Base-by-base conservation (phyloP, 2,888 invertebrate genomes). In the Ichneumoninae sp. region DNA sequence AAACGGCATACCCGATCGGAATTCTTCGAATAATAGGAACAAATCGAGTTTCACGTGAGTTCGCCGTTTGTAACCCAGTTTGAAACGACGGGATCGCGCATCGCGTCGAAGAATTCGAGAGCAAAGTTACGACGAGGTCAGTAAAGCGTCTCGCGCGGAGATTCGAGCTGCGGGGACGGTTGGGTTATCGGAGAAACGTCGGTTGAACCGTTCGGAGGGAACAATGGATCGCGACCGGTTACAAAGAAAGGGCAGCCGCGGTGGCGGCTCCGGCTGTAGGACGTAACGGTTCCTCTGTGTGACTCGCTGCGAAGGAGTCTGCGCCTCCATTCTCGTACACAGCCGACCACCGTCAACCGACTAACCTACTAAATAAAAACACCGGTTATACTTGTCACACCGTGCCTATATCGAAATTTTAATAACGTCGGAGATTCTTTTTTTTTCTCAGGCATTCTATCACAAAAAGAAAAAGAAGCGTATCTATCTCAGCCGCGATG, bases 361-460 rank as follows among this genome's bases (percentile, higher is more conserved):
- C 89, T 91, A 91, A 91, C 91, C 91, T 90, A 91, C 91, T 91
- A 90, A 91, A 89, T 87, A 86, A 87, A 87, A 88, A 90, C 86
- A 87, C 85, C 86, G 83, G 85, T 73, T 69, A 69, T 50, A 47
- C 44, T 40, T 50, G 44, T 26, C 26, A 69, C 50, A 40, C 69
- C 30, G 26, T 26, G 30, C 26, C 69, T 50, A 47, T 50, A 69
- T 26, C 44, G 22, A 44, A 69, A 47, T 47, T 50, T 33, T 44
- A 26, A 26, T 50, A 50, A 26, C 40, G 10, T 6, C 47, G 44
- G 8, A 19, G 6, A 16, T 16, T 47, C 1, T 57, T 57, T 26
- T 57, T 19, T 13, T 47, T 69, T 44, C 26, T 16, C 50, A 44
- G 19, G n/a, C 16, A 44, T 69, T 47, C n/a, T 26, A 40, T 22